Evolutionary conservation across 2,888 invertebrate species (phyloP).

Genomic region (Dioctria linearis): DNA sequence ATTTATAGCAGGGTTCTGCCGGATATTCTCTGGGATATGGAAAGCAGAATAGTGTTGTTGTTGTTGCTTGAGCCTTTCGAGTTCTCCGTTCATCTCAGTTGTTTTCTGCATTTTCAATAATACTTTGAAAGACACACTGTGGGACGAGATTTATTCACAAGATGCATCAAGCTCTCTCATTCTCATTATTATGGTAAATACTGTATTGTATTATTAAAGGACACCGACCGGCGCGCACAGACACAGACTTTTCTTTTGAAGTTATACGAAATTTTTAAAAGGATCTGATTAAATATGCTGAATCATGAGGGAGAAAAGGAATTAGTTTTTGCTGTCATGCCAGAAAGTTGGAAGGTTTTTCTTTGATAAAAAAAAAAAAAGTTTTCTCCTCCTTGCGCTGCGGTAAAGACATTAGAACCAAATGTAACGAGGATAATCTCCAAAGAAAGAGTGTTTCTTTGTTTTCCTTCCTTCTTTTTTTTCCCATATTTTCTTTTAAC

Average conservation of each 20-base stretch:
- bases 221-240: neutral
- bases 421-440: too few species aligned
- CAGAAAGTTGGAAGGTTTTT: too few species aligned
- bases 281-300: conserved; percentile 3
- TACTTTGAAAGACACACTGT: too few species aligned
- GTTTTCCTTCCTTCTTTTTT: too few species aligned
- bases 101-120: neutral
- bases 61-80: neutral
- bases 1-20: conserved; percentile 16
- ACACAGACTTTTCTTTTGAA: conserved; percentile 6
- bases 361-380: too few species aligned
- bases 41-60: neutral
- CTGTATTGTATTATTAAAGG: conserved; percentile 2
- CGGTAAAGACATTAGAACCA: too few species aligned
- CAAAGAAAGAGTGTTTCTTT: too few species aligned
- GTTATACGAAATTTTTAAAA: neutral
- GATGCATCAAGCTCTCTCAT: conserved; percentile 13
- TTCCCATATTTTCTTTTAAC: too few species aligned
- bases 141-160: conserved; percentile 22
- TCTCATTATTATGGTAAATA: conserved; percentile 33
- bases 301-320: neutral
- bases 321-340: too few species aligned
- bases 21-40: conserved; percentile 3
- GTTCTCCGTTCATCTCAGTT: neutral
- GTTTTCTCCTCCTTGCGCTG: too few species aligned